Evolutionary conservation across 2,113 vertebrate genomes (phyloP).

Genomic region (Oostethus manadensis): DNA sequence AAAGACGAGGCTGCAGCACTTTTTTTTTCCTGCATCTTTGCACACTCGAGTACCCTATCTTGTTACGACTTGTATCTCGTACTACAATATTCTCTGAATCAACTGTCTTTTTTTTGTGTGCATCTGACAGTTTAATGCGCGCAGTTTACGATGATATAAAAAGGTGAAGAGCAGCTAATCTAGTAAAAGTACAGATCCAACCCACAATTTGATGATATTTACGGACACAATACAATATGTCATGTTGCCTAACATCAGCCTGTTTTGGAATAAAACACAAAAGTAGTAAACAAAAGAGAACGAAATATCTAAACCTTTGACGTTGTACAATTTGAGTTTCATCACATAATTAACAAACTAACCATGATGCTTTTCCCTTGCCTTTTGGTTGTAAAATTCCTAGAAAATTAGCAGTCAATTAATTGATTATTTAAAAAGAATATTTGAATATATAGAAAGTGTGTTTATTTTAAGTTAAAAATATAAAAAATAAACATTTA

Average conservation of each 20-base stretch:
- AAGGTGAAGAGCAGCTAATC: background rate
- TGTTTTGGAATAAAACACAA: background rate
- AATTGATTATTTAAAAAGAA: too few relatives aligned
- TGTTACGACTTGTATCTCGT: background rate
- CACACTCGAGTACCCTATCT: background rate
- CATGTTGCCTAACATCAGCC: background rate
- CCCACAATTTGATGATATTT: background rate
- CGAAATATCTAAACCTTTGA: background rate
- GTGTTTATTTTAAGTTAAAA: too few relatives aligned
- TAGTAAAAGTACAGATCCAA: background rate
- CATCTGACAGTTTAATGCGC: background rate
- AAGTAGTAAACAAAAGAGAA: background rate
- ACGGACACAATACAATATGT: background rate
- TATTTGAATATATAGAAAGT: too few relatives aligned
- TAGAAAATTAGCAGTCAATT: too few relatives aligned
- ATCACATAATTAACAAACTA: too few relatives aligned
- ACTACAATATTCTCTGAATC: background rate
- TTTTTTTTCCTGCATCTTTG: background rate
- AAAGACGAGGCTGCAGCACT: constrained; percentile 3
- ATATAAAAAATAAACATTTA: too few relatives aligned
- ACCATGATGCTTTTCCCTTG: too few relatives aligned
- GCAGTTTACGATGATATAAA: background rate
- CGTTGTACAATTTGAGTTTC: background rate
- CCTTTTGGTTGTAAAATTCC: too few relatives aligned
- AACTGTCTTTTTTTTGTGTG: background rate